phyloP scores from a whole-genome alignment of 2,113 vertebrate genomes.

The Edolisoma coerulescens region DNA sequence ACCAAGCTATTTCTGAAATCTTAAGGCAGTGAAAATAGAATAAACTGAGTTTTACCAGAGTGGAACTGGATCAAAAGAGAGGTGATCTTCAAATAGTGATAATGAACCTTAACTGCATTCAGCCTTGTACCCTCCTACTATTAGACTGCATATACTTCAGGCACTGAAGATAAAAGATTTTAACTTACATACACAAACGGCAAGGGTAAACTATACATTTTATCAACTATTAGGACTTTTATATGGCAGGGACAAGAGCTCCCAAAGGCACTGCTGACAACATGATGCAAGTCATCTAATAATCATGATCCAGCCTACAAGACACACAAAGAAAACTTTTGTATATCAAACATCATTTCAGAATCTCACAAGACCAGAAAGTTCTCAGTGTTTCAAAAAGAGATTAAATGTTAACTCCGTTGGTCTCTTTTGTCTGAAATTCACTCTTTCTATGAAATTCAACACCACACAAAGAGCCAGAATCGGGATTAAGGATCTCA shows the following conservation, averaged over 20 bases:
- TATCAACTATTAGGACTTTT: not conserved
- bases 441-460: conserved; percentile 37
- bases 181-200: not conserved
- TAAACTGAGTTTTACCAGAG: not conserved
- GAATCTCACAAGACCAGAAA: conserved; percentile 17
- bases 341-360: not conserved
- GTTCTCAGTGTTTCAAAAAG: not conserved
- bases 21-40: not conserved
- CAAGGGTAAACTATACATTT: not conserved
- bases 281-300: not conserved
- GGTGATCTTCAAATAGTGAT: not conserved
- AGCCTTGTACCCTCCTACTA: not conserved
- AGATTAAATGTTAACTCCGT: conserved; percentile 1
- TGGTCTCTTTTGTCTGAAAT: conserved; percentile 33
- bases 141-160: not conserved
- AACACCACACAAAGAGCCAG: conserved; percentile 2
- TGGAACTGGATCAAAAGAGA: not conserved
- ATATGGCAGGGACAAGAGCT: not conserved
- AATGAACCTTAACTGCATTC: not conserved
- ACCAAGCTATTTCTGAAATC: not conserved
- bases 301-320: not conserved
- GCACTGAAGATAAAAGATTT: not conserved
- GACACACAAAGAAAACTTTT: conserved; percentile 26
- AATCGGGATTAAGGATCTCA: conserved; percentile 34
- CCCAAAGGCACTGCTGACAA: not conserved